Conservation (phyloP, 2,888 invertebrate species). For the Drosophila austrosaltans region DNA sequence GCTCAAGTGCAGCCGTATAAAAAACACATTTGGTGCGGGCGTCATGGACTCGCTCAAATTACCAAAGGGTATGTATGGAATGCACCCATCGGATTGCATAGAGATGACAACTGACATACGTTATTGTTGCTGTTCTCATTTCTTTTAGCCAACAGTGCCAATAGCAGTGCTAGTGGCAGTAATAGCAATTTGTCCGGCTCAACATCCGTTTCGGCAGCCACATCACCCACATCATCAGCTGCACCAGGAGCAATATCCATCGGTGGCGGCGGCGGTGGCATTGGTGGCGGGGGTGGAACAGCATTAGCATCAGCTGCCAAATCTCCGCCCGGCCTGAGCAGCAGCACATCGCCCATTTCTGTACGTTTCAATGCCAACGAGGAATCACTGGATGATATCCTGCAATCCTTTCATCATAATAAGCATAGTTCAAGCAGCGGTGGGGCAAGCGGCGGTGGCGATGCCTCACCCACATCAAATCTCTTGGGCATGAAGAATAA, state of each 20-base stretch:
- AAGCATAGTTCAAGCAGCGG: constrained; percentile 64
- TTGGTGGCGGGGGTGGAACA: constrained; percentile 9
- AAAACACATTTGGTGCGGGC: constrained; percentile 51
- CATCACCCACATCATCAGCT: constrained; percentile 70
- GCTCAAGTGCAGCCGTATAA: constrained; percentile 72
- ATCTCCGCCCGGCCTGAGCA: constrained; percentile 68
- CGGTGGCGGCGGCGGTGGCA: not conserved
- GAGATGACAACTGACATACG: constrained; percentile 4
- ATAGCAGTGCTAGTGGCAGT: constrained; percentile 70
- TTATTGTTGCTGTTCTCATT: constrained; percentile 9
- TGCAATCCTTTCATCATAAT: constrained; percentile 81
- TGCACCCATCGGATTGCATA: not conserved
- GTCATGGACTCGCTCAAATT: constrained; percentile 82
- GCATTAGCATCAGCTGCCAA: constrained; percentile 49
- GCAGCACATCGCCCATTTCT: constrained; percentile 80
- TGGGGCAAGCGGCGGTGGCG: constrained; percentile 56
- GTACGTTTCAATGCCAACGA: constrained; percentile 83
- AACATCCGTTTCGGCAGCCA: constrained; percentile 59
- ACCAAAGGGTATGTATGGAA: constrained; percentile 78
- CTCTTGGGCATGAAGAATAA: constrained; percentile 66
- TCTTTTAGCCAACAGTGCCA: constrained; percentile 55
- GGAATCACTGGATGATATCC: constrained; percentile 82
- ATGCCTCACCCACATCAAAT: constrained; percentile 58
- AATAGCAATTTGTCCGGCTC: constrained; percentile 70
- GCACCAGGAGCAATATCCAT: constrained; percentile 32